A percentile compares a stretch with the other conserved stretches of the same genome.
These are phyloP conservation scores for Brachyrhaphis roseni DNA, from an alignment of 2,797 vertebrate species.

Conservation along the genomic window DNA sequence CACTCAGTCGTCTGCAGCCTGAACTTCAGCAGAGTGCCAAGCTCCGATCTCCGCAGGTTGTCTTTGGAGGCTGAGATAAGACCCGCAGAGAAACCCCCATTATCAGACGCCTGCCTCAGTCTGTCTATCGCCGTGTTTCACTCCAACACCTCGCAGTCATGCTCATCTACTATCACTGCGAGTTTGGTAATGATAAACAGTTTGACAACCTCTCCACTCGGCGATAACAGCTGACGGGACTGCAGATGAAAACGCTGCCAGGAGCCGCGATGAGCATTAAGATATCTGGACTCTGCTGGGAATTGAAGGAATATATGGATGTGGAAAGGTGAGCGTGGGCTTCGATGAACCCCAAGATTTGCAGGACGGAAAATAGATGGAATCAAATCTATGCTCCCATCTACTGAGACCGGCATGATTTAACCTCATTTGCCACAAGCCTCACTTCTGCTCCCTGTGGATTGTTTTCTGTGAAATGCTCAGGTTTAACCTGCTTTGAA, in stretches of 20 bases:
- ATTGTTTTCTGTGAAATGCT: constrained; percentile 22
- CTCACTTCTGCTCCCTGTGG: constrained; percentile 68
- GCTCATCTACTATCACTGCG: constrained; percentile 46
- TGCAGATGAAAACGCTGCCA: constrained; percentile 45
- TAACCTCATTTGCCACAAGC: constrained; percentile 37
- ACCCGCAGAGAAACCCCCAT: constrained; percentile 46
- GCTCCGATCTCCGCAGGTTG: constrained; percentile 22
- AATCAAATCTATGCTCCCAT: constrained; percentile 33
- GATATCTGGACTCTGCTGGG: constrained; percentile 57
- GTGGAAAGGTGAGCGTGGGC: constrained; percentile 1
- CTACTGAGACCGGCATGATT: constrained; percentile 20
- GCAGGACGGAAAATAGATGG: constrained; percentile 22
- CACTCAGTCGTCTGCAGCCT: constrained; percentile 20
- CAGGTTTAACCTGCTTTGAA: not conserved
- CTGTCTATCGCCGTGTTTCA: constrained; percentile 39
- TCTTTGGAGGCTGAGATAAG: constrained; percentile 47
- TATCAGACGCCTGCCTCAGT: constrained; percentile 51
- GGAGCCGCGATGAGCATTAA: constrained; percentile 66
- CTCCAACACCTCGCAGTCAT: constrained; percentile 35
- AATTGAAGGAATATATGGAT: constrained; percentile 22
- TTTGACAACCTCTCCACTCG: constrained; percentile 58
- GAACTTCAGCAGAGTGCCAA: constrained; percentile 30
- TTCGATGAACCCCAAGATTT: constrained; percentile 30
- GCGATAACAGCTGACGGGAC: constrained; percentile 56
- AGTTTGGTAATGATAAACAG: constrained; percentile 61